Percentiles rank a stretch among this genome's conserved stretches.
Conservation (phyloP, 2,113 vertebrate species). For the Eidolon helvum region DNA sequence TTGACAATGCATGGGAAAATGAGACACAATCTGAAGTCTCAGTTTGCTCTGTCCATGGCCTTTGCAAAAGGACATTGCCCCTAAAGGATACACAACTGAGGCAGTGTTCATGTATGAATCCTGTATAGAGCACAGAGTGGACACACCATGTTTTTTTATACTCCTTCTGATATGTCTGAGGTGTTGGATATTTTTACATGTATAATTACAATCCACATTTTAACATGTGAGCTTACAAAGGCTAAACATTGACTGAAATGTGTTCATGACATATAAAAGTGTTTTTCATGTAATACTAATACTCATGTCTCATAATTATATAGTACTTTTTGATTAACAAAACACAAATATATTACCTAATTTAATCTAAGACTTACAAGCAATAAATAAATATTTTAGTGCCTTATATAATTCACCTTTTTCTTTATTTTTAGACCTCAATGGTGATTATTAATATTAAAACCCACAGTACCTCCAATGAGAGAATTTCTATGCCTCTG, state of each 20-base stretch:
- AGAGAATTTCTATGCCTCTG: not conserved
- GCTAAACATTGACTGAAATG: not conserved
- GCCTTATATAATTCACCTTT: not conserved
- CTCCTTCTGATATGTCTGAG: not conserved
- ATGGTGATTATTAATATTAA: not conserved
- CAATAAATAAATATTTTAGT: not conserved
- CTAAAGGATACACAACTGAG: rapidly evolving
- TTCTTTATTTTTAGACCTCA: not conserved
- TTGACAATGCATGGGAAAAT: not conserved
- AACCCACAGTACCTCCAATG: not conserved
- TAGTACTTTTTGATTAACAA: not conserved
- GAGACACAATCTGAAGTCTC: not conserved
- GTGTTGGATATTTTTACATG: not conserved
- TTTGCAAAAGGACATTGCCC: not conserved
- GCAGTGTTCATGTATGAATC: not conserved
- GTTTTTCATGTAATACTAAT: not conserved
- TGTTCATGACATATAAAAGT: not conserved
- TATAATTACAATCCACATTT: not conserved
- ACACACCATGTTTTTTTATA: not conserved
- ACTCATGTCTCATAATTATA: not conserved
- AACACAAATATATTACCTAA: not conserved
- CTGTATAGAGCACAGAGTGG: not conserved
- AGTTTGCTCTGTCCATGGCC: not conserved
- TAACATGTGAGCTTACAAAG: not conserved
- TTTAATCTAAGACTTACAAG: not conserved